Evolutionary conservation across 1,140 invertebrate genomes (phyloP).

Genomic region (Rhyzopertha dominica): DNA sequence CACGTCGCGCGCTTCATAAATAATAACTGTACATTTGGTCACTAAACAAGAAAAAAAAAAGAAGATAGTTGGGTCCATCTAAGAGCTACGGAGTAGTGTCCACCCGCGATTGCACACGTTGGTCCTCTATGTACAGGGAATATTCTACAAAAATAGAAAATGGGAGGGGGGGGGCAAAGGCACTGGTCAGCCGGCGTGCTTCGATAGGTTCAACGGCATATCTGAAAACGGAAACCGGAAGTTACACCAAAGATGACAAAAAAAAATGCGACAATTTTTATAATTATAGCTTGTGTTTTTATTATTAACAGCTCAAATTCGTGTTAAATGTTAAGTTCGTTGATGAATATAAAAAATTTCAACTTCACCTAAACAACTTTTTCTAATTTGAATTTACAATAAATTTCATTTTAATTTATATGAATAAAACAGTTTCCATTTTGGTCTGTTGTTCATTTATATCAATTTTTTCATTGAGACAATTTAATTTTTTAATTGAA

Average conservation of each 20-base stretch:
- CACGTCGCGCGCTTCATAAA: not conserved
- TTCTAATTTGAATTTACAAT: not conserved
- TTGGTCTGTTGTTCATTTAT: not conserved
- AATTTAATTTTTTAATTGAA: slow-evolving; percentile 3
- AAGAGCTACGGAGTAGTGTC: not conserved
- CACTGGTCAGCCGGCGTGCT: slow-evolving; percentile 37
- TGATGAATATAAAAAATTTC: too few relatives aligned
- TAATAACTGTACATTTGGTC: not conserved
- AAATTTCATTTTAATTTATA: not conserved
- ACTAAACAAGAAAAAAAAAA: not conserved
- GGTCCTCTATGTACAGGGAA: not conserved
- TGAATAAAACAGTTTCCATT: slow-evolving; percentile 1
- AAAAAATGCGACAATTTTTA: not conserved
- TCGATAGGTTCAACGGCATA: slow-evolving; percentile 43
- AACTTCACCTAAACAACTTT: too few relatives aligned
- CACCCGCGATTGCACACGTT: too few relatives aligned
- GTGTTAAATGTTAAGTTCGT: too few relatives aligned
- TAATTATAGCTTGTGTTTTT: too few relatives aligned
- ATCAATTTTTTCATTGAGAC: slow-evolving; percentile 2
- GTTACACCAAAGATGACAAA: slow-evolving; percentile 3
- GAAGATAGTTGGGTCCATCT: not conserved
- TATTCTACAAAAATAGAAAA: slow-evolving; percentile 3
- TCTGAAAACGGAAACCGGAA: slow-evolving; percentile 32
- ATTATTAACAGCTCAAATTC: too few relatives aligned
- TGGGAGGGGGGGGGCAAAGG: slow-evolving; percentile 7